Evolutionary conservation across 2,113 vertebrate species (phyloP), one percentile per base, ranked within the genome.

Genomic region (Gambusia holbrooki): DNA sequence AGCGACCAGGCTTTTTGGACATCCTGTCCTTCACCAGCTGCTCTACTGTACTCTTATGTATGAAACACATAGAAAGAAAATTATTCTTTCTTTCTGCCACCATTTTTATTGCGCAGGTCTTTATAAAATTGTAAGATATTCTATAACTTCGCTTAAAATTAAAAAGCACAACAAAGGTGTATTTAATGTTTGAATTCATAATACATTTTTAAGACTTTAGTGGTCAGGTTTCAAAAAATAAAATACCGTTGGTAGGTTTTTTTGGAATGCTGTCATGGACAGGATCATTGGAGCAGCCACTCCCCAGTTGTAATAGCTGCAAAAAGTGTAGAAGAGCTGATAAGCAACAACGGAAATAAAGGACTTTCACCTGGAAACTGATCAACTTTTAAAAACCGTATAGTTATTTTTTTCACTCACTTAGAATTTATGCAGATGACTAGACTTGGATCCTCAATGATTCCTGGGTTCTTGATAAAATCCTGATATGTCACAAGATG

Each of bases 241-340:
- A 62, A 73, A 65, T 94, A 99, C 98, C 97, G 96, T 94, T 5
- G 98, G 97, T 64, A 99, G 90, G 73, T 93, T 96, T 85, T 93
- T 98, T 89, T 98, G 97, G 90, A 98, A 99, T 45, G 95, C 94
- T 77, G 97, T 96, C 90, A 97, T 92, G 45, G 96, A 97, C 74
- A 99, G 93, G 62, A 99, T 84, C 93, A 99, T 97, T 4, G 98
- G 97, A 76, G 96, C 97, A 74, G 98, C 98, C 63, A 96, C 97
- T 62, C 95, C 96, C 98, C 98, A 99, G 92, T 94, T 99, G 71
- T 99, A 99, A 86, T 97, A 96, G 73, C 98, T 99, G 80, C 13
- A 88, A 77, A 74, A 33, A 64, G 63, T 22, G 8, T 75, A 58
- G 77, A 25, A 10, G 64, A 71, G 30, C 2, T 12, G 7, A 70